Evolutionary conservation across 2,888 invertebrate genomes (phyloP), one percentile per base, ranked within the genome.

Genomic region (Mythimna loreyi): DNA sequence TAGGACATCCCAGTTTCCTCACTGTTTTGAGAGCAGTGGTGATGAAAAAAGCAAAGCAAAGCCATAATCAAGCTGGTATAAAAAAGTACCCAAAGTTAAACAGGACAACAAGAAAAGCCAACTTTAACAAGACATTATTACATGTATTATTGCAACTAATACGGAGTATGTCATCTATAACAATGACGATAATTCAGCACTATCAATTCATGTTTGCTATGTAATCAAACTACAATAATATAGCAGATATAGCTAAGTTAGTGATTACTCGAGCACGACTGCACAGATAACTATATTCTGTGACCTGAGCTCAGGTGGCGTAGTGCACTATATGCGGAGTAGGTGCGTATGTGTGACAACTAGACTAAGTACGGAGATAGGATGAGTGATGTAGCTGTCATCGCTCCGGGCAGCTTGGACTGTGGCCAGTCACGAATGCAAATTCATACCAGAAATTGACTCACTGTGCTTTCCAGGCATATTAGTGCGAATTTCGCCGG

Each of bases 401-500:
- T 84, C 89, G 91, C 93, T 88, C 82, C 85, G 81, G 91, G 93
- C 93, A 90, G 89, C 85, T 89, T 87, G 88, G 90, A 89, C 89
- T 83, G 84, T 83, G 84, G 87, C 87, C 90, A 89, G 89, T 87
- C 87, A 88, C 88, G 86, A 90, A 93, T 94, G 92, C 90, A 91
- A 93, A 94, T 94, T 90, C 89, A 90, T 90, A 90, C 87, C 86
- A 87, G 90, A 84, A 88, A 90, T 90, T 87, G 89, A 88, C 86
- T 87, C 82, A 81, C 84, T 80, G 82, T 86, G 89, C 89, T 91
- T 91, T 90, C 83, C 85, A 86, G 85, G 85, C 86, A 87, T 88
- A 89, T 90, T 90, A 89, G 87, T 86, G 88, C 86, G 88, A 90
- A 92, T 92, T 88, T 84, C 69, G 78, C 55, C 53, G 83, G 83